Conservation (phyloP, 2,113 vertebrate genomes). For the Hypocryptadius cinnamomeus region DNA sequence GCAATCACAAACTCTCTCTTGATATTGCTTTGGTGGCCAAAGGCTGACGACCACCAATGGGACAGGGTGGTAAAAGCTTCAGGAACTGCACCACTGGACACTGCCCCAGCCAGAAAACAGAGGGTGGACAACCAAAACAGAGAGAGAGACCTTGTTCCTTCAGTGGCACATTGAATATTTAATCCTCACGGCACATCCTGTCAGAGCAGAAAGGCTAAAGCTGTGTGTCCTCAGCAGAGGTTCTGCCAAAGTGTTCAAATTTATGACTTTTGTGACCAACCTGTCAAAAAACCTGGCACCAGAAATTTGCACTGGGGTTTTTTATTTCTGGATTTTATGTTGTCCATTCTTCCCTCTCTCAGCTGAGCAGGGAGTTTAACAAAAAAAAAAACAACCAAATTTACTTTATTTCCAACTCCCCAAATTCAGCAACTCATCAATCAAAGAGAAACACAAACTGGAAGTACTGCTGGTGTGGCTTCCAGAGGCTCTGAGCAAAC, state of each 20-base stretch:
- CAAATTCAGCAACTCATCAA: not conserved
- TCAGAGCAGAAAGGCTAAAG: constrained; percentile 9
- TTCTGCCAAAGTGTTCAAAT: constrained; percentile 6
- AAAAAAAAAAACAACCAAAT: not conserved
- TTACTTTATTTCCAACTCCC: not conserved
- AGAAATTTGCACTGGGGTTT: not conserved
- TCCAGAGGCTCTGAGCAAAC: not conserved
- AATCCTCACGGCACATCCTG: not conserved
- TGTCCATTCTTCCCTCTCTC: not conserved
- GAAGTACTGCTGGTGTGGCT: not conserved
- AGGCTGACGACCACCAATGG: not conserved
- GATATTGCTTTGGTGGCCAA: not conserved
- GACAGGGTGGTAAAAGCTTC: not conserved
- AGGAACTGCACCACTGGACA: not conserved
- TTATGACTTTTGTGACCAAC: not conserved
- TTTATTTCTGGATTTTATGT: not conserved
- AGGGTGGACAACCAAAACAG: not conserved
- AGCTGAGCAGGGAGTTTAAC: fast-evolving
- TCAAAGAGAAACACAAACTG: not conserved
- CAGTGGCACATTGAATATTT: not conserved
- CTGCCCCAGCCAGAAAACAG: not conserved
- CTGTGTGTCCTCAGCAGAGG: not conserved
- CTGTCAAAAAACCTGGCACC: not conserved
- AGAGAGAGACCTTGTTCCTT: not conserved
- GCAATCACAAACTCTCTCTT: not conserved